A percentile compares a stretch with the other conserved stretches of the same genome.
phyloP scores from a whole-genome alignment of 2,797 vertebrate species.

The Hyperoplus lanceolatus region DNA sequence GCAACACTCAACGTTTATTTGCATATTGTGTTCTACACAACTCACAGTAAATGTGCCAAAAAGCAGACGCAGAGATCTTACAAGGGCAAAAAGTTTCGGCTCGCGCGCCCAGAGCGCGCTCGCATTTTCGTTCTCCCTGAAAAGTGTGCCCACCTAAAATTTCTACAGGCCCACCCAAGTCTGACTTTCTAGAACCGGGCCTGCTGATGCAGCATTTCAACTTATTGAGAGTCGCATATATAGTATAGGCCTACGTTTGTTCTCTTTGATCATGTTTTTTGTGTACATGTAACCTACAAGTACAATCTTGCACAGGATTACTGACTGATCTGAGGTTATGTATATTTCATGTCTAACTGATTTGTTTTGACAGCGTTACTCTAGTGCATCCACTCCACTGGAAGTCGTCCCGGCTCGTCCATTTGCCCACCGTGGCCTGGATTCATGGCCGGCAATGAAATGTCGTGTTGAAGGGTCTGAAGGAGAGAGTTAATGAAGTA shows the following conservation, averaged over 20 bases:
- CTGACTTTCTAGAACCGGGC: too few relatives aligned
- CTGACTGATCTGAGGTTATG: conserved; percentile 54
- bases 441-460: conserved; percentile 79
- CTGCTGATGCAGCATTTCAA: conserved; percentile 43
- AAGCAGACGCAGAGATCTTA: too few relatives aligned
- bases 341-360: conserved; percentile 71
- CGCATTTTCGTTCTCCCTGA: too few relatives aligned
- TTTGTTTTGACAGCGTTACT: conserved; percentile 76
- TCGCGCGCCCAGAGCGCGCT: too few relatives aligned
- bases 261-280: conserved; percentile 30
- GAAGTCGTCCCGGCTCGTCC: conserved; percentile 62
- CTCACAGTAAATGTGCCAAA: too few relatives aligned
- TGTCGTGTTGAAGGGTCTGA: conserved; percentile 81
- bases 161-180: too few relatives aligned
- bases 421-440: conserved; percentile 53
- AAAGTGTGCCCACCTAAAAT: too few relatives aligned
- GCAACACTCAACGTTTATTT: too few relatives aligned
- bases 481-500: conserved; percentile 90
- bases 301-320: conserved; percentile 26
- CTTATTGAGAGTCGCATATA: conserved; percentile 30
- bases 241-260: conserved; percentile 25
- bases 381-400: conserved; percentile 65
- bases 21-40: too few relatives aligned
- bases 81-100: too few relatives aligned
- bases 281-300: conserved; percentile 46